Evolutionary conservation across 2,888 invertebrate species (phyloP).

Genomic region (Ectropis crepuscularia): DNA sequence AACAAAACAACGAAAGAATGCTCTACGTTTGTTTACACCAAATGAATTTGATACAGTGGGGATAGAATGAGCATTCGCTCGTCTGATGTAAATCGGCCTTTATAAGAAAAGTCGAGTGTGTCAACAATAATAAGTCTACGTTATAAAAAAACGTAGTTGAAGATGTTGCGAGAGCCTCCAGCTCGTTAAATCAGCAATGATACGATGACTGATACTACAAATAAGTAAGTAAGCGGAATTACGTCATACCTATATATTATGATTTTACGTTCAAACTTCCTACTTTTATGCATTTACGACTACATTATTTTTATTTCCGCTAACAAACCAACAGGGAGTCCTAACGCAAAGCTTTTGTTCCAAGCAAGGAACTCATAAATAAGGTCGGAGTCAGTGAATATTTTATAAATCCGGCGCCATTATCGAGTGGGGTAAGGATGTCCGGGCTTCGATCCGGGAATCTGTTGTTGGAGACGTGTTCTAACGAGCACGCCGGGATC

Average conservation of each 20-base stretch:
- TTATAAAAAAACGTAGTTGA: too few species aligned
- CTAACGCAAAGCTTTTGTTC: constrained; percentile 59
- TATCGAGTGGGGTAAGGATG: constrained; percentile 72
- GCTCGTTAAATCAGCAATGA: not conserved
- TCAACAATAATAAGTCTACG: too few species aligned
- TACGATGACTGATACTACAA: too few species aligned
- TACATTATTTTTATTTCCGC: constrained; percentile 46
- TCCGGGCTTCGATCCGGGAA: constrained; percentile 66
- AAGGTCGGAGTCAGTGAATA: constrained; percentile 71
- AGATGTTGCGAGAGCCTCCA: too few species aligned
- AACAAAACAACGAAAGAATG: too few species aligned
- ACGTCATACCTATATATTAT: too few species aligned
- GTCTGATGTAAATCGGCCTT: too few species aligned
- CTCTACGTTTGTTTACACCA: too few species aligned
- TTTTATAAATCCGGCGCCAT: constrained; percentile 72
- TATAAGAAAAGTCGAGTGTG: too few species aligned
- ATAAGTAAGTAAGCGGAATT: too few species aligned
- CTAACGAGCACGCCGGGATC: constrained; percentile 38
- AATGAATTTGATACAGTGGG: too few species aligned
- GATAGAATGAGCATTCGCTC: too few species aligned
- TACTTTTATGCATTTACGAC: constrained; percentile 11
- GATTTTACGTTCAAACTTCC: not conserved
- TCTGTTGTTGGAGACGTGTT: constrained; percentile 52
- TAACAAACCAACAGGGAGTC: constrained; percentile 50
- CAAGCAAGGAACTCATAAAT: constrained; percentile 67